These are phyloP conservation scores for Catharus minimus DNA, from an alignment of 2,113 vertebrate genomes.

Conservation along the genomic window DNA sequence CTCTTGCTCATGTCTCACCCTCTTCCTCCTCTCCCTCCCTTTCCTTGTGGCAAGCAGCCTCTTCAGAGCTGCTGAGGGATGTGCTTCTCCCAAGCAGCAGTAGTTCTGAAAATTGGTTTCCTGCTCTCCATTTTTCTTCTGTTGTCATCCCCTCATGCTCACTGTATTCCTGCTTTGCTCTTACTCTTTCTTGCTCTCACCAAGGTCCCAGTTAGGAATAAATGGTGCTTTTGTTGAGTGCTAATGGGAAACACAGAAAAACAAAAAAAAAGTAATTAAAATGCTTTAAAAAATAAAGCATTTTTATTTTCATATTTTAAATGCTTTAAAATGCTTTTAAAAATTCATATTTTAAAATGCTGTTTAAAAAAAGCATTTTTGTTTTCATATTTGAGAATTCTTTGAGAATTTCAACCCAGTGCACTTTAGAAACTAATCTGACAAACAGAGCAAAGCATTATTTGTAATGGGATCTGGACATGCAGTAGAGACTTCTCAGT, in stretches of 20 bases:
- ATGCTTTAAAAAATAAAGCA: neutral
- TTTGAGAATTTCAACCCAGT: neutral
- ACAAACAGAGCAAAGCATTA: neutral
- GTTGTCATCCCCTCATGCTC: neutral
- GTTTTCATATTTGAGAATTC: neutral
- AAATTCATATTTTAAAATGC: neutral
- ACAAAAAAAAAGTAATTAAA: neutral
- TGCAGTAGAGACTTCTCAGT: neutral
- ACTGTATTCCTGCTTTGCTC: neutral
- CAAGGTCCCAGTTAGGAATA: neutral
- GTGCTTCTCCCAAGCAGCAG: neutral
- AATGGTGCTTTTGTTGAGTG: neutral
- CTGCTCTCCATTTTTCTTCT: conserved; percentile 40
- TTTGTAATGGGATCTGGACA: neutral
- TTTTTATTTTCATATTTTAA: neutral
- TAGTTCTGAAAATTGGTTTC: conserved; percentile 38
- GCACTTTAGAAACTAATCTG: neutral
- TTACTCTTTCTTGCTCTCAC: neutral
- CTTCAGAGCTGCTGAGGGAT: neutral
- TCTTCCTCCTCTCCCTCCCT: neutral
- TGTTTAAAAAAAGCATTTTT: neutral
- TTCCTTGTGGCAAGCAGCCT: neutral
- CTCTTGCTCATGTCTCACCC: neutral
- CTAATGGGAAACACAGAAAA: neutral
- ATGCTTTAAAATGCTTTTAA: neutral